Percentiles rank a stretch among this genome's conserved stretches.
phyloP scores from a whole-genome alignment of 2,888 invertebrate genomes.

The Esperia sulphurella region DNA sequence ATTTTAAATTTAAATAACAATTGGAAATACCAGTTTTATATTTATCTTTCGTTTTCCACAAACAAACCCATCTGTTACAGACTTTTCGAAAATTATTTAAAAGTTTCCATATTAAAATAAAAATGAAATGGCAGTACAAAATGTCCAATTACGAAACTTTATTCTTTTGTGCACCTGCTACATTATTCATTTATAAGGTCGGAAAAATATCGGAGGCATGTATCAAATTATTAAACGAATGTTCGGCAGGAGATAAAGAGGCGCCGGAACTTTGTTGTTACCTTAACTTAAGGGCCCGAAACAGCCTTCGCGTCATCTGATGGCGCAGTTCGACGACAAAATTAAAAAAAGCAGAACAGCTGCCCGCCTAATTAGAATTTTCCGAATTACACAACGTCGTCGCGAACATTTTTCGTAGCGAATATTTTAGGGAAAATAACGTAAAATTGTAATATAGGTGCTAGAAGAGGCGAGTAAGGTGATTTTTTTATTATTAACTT shows the following conservation, averaged over 20 bases:
- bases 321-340: conserved; percentile 60
- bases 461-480: neutral
- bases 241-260: conserved; percentile 37
- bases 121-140: neutral
- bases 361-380: conserved; percentile 74
- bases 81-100: neutral
- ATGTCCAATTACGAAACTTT: neutral
- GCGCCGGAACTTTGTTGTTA: conserved; percentile 46
- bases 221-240: conserved; percentile 19
- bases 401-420: conserved; percentile 36
- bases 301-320: conserved; percentile 64
- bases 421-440: conserved; percentile 28
- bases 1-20: conserved; percentile 74
- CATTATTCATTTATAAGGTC: conserved; percentile 1
- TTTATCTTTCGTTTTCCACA: conserved; percentile 48
- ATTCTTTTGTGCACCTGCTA: neutral
- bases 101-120: neutral
- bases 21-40: conserved; percentile 53
- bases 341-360: conserved; percentile 71
- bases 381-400: conserved; percentile 61
- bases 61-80: neutral
- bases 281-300: conserved; percentile 34
- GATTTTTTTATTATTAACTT: conserved; percentile 8
- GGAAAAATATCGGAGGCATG: conserved; percentile 1
- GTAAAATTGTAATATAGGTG: conserved; percentile 15